Evolutionary conservation across 2,888 invertebrate genomes (phyloP), one percentile per base, ranked within the genome.

Genomic region (Buathra laborator): DNA sequence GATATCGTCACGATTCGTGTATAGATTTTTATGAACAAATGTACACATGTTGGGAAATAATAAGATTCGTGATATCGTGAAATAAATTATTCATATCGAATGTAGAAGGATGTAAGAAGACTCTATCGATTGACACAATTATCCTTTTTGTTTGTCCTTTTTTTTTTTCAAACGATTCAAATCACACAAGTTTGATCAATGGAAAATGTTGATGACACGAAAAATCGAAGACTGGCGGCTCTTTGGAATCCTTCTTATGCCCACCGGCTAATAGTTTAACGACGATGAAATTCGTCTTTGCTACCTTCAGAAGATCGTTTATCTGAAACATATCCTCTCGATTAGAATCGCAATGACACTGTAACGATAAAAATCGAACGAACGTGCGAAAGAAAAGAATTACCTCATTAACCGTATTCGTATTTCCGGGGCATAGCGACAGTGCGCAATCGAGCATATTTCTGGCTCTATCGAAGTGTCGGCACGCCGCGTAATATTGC

Each of bases 241-340:
- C 96, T 83, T 96, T 96, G 0, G 97, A 97, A 86, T 98, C 98
- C 90, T 97, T 96, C 93, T 98, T 98, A 94, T 99, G 99, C 9
- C 99, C 99, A 85, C 98, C 98, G 0, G 98, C 97, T 86, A 99
- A 94, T 83, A 99, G 95, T 94, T 98, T 99, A 94, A 99, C 95
- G 14, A 99, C 99, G 88, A 99, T 97, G 93, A 98, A 98, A 95
- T 99, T 99, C 0, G 98, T 98, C 95, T 99, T 99, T 56, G 98
- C 97, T 87, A 99, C 97, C 94, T 97, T 98, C 71, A 99, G 95
- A 87, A 99, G 95, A 92, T 97, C 97, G 43, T 95, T 94, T 83
- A 97, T 96, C 97, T 98, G 94, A 19, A 95, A 95, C 86, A 86
- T 71, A 89, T 77, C 88, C 82, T 56, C n/a, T 79, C 74, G 70